Percentiles rank a stretch among this genome's conserved stretches.
These are phyloP conservation scores for Chloroceryle aenea DNA, from an alignment of 2,113 vertebrate genomes.

Conservation along the genomic window DNA sequence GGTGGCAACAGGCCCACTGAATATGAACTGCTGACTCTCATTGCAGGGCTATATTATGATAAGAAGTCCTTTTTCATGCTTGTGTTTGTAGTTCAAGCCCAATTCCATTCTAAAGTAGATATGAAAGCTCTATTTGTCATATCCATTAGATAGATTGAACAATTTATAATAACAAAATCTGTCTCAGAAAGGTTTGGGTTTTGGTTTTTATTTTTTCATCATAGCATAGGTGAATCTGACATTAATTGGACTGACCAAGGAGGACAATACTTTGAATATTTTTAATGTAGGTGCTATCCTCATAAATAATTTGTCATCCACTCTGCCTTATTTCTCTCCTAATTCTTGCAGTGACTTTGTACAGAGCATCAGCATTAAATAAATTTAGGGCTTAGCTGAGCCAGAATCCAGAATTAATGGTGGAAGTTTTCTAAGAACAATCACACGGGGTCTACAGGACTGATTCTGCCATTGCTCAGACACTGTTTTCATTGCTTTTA, in stretches of 20 bases:
- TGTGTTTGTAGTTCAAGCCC: background rate
- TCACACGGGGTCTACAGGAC: accelerated
- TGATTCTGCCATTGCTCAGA: background rate
- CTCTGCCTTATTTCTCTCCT: background rate
- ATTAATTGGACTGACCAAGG: background rate
- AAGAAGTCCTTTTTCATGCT: background rate
- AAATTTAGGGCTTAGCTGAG: background rate
- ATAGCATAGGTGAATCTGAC: background rate
- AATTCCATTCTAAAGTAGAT: background rate
- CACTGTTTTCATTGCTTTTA: background rate
- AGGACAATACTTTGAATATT: background rate
- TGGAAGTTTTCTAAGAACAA: background rate
- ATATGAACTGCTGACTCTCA: background rate
- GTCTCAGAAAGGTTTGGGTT: background rate
- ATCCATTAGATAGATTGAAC: background rate
- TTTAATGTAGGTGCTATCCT: background rate
- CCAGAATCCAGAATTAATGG: background rate
- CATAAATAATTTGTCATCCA: background rate
- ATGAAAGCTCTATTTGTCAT: background rate
- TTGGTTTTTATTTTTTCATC: background rate
- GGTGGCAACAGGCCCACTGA: background rate
- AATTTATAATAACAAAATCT: background rate
- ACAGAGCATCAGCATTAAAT: background rate
- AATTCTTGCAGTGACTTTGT: background rate
- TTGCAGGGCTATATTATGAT: background rate